Evolutionary conservation across 2,113 vertebrate species (phyloP).

Genomic region (Megalops atlanticus): DNA sequence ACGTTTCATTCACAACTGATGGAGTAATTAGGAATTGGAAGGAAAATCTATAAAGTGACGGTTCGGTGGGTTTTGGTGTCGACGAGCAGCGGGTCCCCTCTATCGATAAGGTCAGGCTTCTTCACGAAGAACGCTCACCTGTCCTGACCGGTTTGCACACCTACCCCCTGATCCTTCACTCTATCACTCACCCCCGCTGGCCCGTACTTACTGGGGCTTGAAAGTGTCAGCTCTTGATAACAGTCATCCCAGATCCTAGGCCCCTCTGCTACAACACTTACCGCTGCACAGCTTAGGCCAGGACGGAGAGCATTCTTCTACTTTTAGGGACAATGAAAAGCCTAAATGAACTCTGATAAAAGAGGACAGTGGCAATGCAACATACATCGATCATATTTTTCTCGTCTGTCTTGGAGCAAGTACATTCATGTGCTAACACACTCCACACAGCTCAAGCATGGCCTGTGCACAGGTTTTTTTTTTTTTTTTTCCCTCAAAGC

Average conservation of each 20-base stretch:
- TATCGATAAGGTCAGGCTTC: neutral
- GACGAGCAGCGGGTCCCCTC: neutral
- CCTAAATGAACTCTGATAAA: neutral
- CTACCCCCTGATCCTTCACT: neutral
- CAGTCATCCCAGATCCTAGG: neutral
- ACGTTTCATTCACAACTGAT: too few species aligned
- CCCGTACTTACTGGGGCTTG: neutral
- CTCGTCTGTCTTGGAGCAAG: neutral
- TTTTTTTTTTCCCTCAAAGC: too few species aligned
- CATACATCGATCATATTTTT: neutral
- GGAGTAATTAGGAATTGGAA: too few species aligned
- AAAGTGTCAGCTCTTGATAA: conserved; percentile 13
- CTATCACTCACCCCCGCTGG: neutral
- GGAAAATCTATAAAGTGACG: neutral
- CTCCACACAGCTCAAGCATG: conserved; percentile 39
- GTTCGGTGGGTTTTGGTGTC: neutral
- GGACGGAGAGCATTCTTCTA: neutral
- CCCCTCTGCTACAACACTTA: neutral
- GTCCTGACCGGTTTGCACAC: neutral
- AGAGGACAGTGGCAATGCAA: neutral
- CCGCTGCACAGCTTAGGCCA: neutral
- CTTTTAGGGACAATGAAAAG: neutral
- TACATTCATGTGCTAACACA: neutral
- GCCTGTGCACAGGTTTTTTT: too few species aligned
- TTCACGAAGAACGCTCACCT: neutral